Percentiles rank a stretch among this genome's conserved stretches.
Evolutionary conservation across 2,888 invertebrate species (phyloP).

Genomic region (Stenchaetothrips biformis): DNA sequence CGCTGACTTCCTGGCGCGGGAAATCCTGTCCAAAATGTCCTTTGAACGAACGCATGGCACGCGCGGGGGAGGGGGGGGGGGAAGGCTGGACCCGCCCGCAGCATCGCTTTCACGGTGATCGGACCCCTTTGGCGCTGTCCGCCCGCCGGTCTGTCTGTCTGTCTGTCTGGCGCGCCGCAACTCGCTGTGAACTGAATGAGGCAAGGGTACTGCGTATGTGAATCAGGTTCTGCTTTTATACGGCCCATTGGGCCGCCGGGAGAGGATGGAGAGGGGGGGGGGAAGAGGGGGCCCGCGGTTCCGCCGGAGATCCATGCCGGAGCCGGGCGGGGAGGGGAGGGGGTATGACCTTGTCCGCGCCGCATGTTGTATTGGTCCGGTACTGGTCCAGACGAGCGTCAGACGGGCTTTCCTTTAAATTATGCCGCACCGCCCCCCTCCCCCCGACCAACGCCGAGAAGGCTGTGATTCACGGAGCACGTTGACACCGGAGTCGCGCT

Average conservation of each 20-base stretch:
- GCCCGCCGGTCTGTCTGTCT: too few species aligned
- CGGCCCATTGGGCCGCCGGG: background rate
- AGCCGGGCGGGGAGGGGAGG: background rate
- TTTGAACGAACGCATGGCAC: too few species aligned
- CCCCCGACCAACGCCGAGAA: too few species aligned
- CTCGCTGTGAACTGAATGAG: background rate
- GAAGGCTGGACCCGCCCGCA: too few species aligned
- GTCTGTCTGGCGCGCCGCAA: too few species aligned
- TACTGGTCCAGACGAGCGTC: background rate
- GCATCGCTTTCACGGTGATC: too few species aligned
- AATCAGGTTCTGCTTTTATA: constrained; percentile 17
- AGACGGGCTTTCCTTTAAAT: constrained; percentile 9
- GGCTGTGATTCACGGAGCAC: too few species aligned
- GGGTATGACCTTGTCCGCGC: constrained; percentile 9
- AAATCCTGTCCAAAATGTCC: too few species aligned
- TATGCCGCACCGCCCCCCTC: background rate
- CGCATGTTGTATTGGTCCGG: background rate
- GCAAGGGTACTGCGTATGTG: background rate
- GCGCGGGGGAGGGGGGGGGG: too few species aligned
- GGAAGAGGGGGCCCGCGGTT: background rate
- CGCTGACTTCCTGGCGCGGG: too few species aligned
- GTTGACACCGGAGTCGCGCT: too few species aligned
- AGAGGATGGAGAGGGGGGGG: background rate
- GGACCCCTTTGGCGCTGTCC: too few species aligned
- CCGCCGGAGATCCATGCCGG: background rate